phyloP scores from a whole-genome alignment of 2,888 invertebrate species.

The Liodrosophila aerea region DNA sequence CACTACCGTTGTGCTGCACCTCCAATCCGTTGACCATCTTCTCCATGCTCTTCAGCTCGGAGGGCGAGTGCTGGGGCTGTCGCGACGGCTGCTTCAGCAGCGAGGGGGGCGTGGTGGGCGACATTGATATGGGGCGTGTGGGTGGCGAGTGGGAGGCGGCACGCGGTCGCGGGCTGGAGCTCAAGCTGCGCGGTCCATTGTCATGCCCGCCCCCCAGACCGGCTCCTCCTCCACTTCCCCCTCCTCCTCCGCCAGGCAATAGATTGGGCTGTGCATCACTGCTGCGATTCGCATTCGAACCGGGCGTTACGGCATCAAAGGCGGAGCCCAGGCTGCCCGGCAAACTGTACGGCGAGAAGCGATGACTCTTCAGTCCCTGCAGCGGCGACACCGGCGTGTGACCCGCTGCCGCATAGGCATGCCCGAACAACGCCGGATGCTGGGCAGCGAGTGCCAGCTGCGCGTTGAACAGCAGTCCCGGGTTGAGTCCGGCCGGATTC shows the following conservation, averaged over 20 bases:
- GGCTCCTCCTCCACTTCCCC: slow-evolving; percentile 62
- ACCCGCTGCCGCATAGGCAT: slow-evolving; percentile 84
- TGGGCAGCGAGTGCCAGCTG: slow-evolving; percentile 94
- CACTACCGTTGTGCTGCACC: slow-evolving; percentile 86
- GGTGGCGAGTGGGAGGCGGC: slow-evolving; percentile 82
- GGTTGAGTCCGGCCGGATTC: slow-evolving; percentile 87
- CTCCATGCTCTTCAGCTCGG: slow-evolving; percentile 96
- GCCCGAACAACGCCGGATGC: slow-evolving; percentile 89
- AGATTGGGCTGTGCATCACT: slow-evolving; percentile 58
- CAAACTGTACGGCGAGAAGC: slow-evolving; percentile 95
- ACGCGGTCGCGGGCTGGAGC: slow-evolving; percentile 82
- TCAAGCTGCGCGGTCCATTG: slow-evolving; percentile 81
- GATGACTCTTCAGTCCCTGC: slow-evolving; percentile 88
- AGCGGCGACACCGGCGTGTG: slow-evolving; percentile 88
- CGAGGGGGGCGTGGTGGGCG: slow-evolving; percentile 83
- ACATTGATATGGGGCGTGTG: slow-evolving; percentile 82
- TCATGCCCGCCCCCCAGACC: slow-evolving; percentile 66
- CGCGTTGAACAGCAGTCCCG: slow-evolving; percentile 93
- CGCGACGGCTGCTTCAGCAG: slow-evolving; percentile 70
- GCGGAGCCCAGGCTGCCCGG: slow-evolving; percentile 91
- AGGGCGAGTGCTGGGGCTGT: slow-evolving; percentile 82
- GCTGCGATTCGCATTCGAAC: slow-evolving; percentile 83
- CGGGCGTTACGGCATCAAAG: slow-evolving; percentile 94
- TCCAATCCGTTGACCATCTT: slow-evolving; percentile 98
- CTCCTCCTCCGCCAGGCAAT: slow-evolving; percentile 54